Evolutionary conservation across 2,113 vertebrate species (phyloP).

Genomic region (Perccottus glenii): DNA sequence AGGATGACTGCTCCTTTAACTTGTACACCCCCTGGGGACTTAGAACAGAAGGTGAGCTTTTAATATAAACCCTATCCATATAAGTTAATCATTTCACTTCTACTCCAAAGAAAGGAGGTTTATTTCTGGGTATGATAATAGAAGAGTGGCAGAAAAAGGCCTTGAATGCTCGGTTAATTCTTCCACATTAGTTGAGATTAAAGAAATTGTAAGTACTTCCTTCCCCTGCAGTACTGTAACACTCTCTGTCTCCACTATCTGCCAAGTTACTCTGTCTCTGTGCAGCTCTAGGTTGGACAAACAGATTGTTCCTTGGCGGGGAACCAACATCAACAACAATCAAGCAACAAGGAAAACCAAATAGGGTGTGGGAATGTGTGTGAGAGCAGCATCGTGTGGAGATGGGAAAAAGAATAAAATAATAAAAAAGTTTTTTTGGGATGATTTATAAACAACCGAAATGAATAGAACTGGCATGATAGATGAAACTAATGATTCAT

Average conservation of each 20-base stretch:
- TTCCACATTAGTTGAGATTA: background rate
- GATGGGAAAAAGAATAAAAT: background rate
- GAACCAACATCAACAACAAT: conserved; percentile 54
- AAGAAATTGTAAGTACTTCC: conserved; percentile 6
- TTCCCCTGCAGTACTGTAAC: background rate
- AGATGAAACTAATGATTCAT: background rate
- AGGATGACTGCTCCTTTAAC: conserved; percentile 41
- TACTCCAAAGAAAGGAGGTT: background rate
- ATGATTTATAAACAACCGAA: background rate
- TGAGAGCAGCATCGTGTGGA: background rate
- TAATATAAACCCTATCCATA: background rate
- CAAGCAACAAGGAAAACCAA: conserved; percentile 37
- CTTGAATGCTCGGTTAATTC: background rate
- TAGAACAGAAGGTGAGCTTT: conserved; percentile 14
- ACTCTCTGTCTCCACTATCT: conserved; percentile 1
- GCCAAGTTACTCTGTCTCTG: conserved; percentile 4
- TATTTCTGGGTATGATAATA: background rate
- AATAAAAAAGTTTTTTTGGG: background rate
- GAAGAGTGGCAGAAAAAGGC: background rate
- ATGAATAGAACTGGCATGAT: background rate
- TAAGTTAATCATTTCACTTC: background rate
- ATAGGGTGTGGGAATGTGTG: conserved; percentile 45
- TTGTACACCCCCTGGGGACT: conserved; percentile 4
- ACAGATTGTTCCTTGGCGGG: conserved; percentile 37
- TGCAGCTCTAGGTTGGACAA: conserved; percentile 29